Evolutionary conservation across 2,888 invertebrate species (phyloP), one percentile per base, ranked within the genome.

Genomic region (Watsonalla binaria): DNA sequence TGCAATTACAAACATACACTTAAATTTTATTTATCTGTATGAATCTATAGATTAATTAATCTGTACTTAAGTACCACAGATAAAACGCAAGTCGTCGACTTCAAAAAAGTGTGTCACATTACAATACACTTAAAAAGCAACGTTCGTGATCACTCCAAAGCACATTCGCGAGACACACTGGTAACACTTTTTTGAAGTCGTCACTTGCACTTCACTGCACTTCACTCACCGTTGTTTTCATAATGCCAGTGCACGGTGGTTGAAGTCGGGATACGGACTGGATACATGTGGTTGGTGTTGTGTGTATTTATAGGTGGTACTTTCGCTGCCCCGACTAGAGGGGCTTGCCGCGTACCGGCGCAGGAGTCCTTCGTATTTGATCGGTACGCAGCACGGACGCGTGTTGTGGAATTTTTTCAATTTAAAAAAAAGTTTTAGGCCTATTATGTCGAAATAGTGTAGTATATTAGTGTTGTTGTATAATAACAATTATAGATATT

Each of bases 251-350:
- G 80, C 83, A 81, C 77, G 83, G 81, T 87, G 84, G 81, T 82
- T 80, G 83, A 78, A 76, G 86, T 79, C 85, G 82, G 90, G 90
- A 89, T 76, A 82, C 78, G 86, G 78, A 90, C 90, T 90, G 90
- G 90, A 90, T 90, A 80, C 79, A 66, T 68, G 74, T 65, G 65
- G 70, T 66, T 72, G 63, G 82, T 75, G 87, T 75, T 78, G 79
- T 80, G 84, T 78, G 88, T 87, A 85, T 90, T 86, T 90, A 90
- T 90, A 90, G 86, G 84, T 87, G 74, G 79, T 77, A 90, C 90
- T 90, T 90, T 90, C 90, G 90, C 90, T 80, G 79, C 39, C 90
- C 88, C 87, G 81, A 80, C 78, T 85, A 77, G 77, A 65, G 60
- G 76, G 64, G 75, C 68, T 60, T 72, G 67, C 15, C 0, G 46